These are phyloP conservation scores for Habrosyne pyritoides DNA, from an alignment of 2,888 invertebrate species.

Conservation along the genomic window DNA sequence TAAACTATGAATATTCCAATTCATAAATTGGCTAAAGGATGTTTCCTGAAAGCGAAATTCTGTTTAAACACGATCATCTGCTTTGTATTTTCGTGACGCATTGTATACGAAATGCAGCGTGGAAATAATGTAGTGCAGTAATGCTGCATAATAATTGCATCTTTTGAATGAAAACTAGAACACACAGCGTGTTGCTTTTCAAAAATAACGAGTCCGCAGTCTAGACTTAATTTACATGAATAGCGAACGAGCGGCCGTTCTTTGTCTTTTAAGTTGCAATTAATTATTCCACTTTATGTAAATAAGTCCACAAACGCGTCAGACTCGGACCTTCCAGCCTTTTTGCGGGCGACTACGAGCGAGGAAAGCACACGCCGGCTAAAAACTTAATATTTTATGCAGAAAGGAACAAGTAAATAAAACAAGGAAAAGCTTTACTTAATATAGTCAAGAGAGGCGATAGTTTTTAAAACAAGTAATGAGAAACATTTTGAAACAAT, in stretches of 20 bases:
- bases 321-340: slow-evolving; percentile 51
- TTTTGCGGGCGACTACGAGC: slow-evolving; percentile 45
- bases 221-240: slow-evolving; percentile 77
- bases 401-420: slow-evolving; percentile 45
- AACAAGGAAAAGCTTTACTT: slow-evolving; percentile 30
- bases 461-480: background rate
- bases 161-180: slow-evolving; percentile 28
- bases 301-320: slow-evolving; percentile 63
- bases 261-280: slow-evolving; percentile 78
- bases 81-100: slow-evolving; percentile 5
- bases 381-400: slow-evolving; percentile 56
- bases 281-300: slow-evolving; percentile 81
- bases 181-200: slow-evolving; percentile 33
- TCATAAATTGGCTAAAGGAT: slow-evolving; percentile 3
- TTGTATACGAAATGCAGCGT: background rate
- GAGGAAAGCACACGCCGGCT: slow-evolving; percentile 41
- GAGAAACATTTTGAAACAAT: background rate
- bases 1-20: slow-evolving; percentile 11
- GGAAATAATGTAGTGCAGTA: background rate
- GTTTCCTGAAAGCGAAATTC: slow-evolving; percentile 1
- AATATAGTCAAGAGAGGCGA: background rate
- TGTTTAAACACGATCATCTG: background rate
- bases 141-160: slow-evolving; percentile 17
- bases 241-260: slow-evolving; percentile 63
- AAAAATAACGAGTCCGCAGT: slow-evolving; percentile 54